These are phyloP conservation scores for Pelodytes ibericus DNA, from an alignment of 2,797 vertebrate species.

Conservation along the genomic window DNA sequence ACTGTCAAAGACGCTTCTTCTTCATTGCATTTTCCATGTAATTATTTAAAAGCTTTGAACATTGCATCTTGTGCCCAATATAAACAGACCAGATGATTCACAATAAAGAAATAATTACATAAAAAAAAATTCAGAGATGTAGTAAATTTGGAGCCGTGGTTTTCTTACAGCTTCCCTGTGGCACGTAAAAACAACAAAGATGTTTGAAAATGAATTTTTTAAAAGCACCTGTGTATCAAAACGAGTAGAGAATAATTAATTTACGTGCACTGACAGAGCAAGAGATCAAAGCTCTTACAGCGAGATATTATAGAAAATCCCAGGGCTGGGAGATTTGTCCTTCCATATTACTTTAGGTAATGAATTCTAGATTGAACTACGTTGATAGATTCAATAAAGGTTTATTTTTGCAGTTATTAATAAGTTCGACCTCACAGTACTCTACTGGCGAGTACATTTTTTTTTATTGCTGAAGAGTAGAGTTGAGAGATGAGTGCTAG, in stretches of 20 bases:
- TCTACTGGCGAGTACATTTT: not conserved
- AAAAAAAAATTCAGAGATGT: not conserved
- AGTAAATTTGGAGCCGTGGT: not conserved
- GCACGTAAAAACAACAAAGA: slow-evolving; percentile 2
- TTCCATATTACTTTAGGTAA: slow-evolving; percentile 6
- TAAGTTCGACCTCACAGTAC: not conserved
- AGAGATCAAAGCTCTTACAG: slow-evolving; percentile 24
- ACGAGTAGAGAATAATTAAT: slow-evolving; percentile 17
- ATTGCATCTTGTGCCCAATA: not conserved
- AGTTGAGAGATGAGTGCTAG: not conserved
- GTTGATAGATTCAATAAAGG: slow-evolving; percentile 12
- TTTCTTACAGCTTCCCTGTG: not conserved
- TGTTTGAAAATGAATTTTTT: not conserved
- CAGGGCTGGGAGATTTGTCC: not conserved
- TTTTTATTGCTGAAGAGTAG: not conserved
- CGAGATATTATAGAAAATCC: not conserved
- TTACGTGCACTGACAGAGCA: slow-evolving; percentile 12
- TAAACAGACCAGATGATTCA: not conserved
- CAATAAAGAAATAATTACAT: not conserved
- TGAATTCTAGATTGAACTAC: slow-evolving; percentile 12
- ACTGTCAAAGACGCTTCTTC: not conserved
- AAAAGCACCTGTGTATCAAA: slow-evolving; percentile 12
- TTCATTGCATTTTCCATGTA: slow-evolving; percentile 12
- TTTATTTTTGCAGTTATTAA: slow-evolving; percentile 15
- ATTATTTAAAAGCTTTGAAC: slow-evolving; percentile 14